Conservation (phyloP, 1,140 invertebrate species). For the Phocides pigmalion region DNA sequence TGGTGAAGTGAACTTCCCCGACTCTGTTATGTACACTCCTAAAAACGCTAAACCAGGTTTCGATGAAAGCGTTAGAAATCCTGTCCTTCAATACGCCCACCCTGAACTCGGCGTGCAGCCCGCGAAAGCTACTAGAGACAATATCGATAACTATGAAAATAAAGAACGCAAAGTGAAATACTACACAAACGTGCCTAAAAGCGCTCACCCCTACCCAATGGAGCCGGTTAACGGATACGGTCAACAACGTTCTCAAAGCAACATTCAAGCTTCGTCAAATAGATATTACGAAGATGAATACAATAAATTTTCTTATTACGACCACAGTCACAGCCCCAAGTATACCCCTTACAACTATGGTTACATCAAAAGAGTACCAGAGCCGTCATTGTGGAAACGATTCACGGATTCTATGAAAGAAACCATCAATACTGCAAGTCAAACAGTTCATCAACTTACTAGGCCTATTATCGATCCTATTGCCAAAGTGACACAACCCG, state of each 20-base stretch:
- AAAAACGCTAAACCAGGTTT: constrained; percentile 83
- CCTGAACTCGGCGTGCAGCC: constrained; percentile 90
- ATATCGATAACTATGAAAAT: constrained; percentile 68
- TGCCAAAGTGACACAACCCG: constrained; percentile 87
- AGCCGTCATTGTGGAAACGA: constrained; percentile 88
- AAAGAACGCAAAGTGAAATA: constrained; percentile 75
- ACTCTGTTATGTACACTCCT: constrained; percentile 85
- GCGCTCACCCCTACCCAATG: constrained; percentile 77
- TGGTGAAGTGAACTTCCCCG: constrained; percentile 85
- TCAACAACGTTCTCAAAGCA: constrained; percentile 76
- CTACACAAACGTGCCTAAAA: constrained; percentile 73
- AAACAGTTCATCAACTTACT: constrained; percentile 88
- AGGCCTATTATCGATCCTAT: constrained; percentile 87
- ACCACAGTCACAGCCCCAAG: constrained; percentile 67
- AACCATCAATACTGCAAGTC: constrained; percentile 88
- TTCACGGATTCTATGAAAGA: constrained; percentile 89
- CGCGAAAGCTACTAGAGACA: constrained; percentile 84
- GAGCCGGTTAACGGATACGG: constrained; percentile 81
- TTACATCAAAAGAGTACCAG: constrained; percentile 81
- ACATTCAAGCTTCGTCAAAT: constrained; percentile 75
- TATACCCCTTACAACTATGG: constrained; percentile 84
- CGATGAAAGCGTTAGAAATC: constrained; percentile 88
- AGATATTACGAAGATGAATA: constrained; percentile 82
- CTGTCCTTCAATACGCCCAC: constrained; percentile 91
- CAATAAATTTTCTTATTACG: constrained; percentile 81